Evolutionary conservation across 2,888 invertebrate species (phyloP).

Genomic region (Mythimna pallens): DNA sequence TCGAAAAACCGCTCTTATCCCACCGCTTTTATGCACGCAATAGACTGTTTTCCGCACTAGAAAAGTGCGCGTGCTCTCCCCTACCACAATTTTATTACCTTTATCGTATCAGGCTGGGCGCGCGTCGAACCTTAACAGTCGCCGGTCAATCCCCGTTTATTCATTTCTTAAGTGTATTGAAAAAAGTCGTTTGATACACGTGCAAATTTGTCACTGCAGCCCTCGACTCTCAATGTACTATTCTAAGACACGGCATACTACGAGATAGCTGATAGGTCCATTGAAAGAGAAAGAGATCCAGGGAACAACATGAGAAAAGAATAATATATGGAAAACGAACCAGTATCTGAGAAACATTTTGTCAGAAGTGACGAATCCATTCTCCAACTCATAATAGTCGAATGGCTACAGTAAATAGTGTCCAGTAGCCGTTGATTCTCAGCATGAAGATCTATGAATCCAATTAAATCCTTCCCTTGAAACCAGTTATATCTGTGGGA

Average conservation of each 20-base stretch:
- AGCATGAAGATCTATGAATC: constrained; percentile 56
- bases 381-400: constrained; percentile 48
- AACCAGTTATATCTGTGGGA: constrained; percentile 75
- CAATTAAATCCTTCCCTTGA: constrained; percentile 60
- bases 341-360: constrained; percentile 33
- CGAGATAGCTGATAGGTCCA: neutral
- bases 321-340: constrained; percentile 22
- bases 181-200: no score
- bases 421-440: constrained; percentile 55
- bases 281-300: constrained; percentile 17
- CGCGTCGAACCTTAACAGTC: no score
- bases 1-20: no score
- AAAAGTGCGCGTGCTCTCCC: no score
- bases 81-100: no score
- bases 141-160: no score
- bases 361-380: constrained; percentile 46
- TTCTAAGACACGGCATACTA: constrained; percentile 12
- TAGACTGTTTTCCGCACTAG: no score
- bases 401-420: constrained; percentile 38
- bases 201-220: no score
- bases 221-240: no score
- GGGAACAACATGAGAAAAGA: constrained; percentile 24
- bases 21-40: no score
- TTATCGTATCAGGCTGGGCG: no score
- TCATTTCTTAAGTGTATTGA: no score